These are phyloP conservation scores for Augochlora pura DNA, from an alignment of 1,140 invertebrate species.

Conservation along the genomic window DNA sequence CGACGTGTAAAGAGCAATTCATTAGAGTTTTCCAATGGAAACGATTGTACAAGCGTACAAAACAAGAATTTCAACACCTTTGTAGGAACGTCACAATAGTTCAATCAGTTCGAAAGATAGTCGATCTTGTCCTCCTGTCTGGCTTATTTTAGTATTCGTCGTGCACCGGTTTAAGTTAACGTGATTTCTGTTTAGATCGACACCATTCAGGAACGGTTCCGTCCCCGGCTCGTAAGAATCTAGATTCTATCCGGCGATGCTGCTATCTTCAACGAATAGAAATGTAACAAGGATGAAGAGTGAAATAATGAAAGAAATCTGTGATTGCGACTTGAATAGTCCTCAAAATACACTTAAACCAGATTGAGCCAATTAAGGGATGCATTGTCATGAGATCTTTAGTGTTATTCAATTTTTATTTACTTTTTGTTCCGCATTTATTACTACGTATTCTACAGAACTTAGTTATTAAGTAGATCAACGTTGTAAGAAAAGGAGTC, in stretches of 20 bases:
- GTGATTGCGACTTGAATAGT: conserved; percentile 9
- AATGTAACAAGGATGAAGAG: conserved; percentile 41
- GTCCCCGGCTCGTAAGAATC: conserved; percentile 41
- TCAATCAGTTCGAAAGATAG: conserved; percentile 69
- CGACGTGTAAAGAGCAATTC: conserved; percentile 10
- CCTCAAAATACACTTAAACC: not conserved
- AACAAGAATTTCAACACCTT: conserved; percentile 36
- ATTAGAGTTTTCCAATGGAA: conserved; percentile 18
- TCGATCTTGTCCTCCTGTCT: not conserved
- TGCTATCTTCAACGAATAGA: conserved; percentile 8
- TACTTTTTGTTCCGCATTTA: too few relatives aligned
- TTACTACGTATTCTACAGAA: too few relatives aligned
- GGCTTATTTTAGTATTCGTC: conserved; percentile 62
- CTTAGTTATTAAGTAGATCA: too few relatives aligned
- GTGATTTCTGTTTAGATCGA: conserved; percentile 68
- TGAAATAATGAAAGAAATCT: conserved; percentile 36
- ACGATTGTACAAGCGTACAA: conserved; percentile 14
- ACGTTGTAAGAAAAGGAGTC: too few relatives aligned
- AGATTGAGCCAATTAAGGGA: not conserved
- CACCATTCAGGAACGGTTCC: conserved; percentile 57
- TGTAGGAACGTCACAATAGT: conserved; percentile 68
- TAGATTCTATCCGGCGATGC: conserved; percentile 27
- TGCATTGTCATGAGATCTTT: too few relatives aligned
- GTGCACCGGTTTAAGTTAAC: conserved; percentile 59
- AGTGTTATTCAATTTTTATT: too few relatives aligned